Percentiles rank a stretch among this genome's conserved stretches.
Evolutionary conservation across 2,113 vertebrate genomes (phyloP).

Genomic region (Anseranas semipalmata): DNA sequence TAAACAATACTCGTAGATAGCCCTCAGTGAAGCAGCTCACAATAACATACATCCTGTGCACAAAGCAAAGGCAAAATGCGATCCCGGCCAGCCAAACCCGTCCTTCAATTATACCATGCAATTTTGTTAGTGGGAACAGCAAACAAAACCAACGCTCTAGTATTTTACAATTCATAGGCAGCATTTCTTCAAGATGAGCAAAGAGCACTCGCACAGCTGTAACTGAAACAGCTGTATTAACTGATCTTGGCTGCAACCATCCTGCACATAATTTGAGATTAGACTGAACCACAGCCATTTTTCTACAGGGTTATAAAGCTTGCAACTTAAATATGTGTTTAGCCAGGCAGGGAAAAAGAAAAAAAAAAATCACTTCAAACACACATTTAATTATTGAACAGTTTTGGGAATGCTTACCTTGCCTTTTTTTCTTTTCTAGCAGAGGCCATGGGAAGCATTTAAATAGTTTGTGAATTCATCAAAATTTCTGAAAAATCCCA

Average conservation of each 20-base stretch:
- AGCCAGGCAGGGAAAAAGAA: neutral
- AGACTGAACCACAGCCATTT: neutral
- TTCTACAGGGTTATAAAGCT: slow-evolving; percentile 20
- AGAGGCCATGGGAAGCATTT: slow-evolving; percentile 6
- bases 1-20: neutral
- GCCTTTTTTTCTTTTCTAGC: neutral
- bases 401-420: neutral
- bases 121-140: neutral
- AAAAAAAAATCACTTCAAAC: neutral
- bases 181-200: neutral
- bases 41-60: neutral
- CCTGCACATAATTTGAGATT: neutral
- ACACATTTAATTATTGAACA: neutral
- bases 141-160: neutral
- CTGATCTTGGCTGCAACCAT: slow-evolving; percentile 2
- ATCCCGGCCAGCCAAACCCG: neutral
- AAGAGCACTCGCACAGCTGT: neutral
- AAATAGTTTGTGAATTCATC: slow-evolving; percentile 19
- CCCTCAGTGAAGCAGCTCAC: neutral
- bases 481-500: slow-evolving; percentile 33
- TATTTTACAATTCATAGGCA: neutral
- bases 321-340: slow-evolving; percentile 38
- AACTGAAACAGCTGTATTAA: slow-evolving; percentile 15
- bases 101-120: neutral
- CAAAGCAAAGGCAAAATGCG: neutral